Evolutionary conservation across 2,888 invertebrate species (phyloP), one percentile per base, ranked within the genome.

Genomic region (Chrysodeixis includens): DNA sequence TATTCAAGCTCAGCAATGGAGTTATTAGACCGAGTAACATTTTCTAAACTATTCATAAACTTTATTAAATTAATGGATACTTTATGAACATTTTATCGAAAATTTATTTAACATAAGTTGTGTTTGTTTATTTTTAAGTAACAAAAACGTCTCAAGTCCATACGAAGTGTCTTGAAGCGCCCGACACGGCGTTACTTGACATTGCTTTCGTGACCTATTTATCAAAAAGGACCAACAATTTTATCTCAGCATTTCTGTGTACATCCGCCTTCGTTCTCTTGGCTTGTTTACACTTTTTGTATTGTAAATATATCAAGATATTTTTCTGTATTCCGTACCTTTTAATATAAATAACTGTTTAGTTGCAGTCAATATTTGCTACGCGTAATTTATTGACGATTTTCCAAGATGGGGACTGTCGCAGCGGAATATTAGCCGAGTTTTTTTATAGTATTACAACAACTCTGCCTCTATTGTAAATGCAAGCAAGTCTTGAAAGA

Each of bases 181-280:
- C 73, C 70, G 60, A 69, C 75, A 76, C 69, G 62, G 71, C 77
- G 77, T 79, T 80, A 79, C 82, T 79, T 83, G 83, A 79, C 86
- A 76, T 82, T 79, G 77, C 81, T 82, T 82, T 81, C 83, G 86
- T 90, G 89, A 90, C 90, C 90, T 89, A 90, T 86, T 88, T 89
- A 86, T 86, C 82, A 75, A 79, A 81, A 83, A 85, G 83, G 83
- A 84, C 84, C 84, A 83, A 86, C 86, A 84, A 86, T 87, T 86
- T 87, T 84, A 85, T 75, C 81, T 80, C 74, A 71, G 74, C 76
- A 80, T 83, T 84, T 81, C 79, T 83, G 81, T 84, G 79, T 83
- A 78, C 83, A 79, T 83, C 84, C 85, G 82, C 79, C 72, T 76
- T 76, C 77, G 78, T 82, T 71, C 74, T 76, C 71, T 65, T 67